Evolutionary conservation across 2,797 vertebrate species (phyloP).

Genomic region (Oophaga sylvatica): DNA sequence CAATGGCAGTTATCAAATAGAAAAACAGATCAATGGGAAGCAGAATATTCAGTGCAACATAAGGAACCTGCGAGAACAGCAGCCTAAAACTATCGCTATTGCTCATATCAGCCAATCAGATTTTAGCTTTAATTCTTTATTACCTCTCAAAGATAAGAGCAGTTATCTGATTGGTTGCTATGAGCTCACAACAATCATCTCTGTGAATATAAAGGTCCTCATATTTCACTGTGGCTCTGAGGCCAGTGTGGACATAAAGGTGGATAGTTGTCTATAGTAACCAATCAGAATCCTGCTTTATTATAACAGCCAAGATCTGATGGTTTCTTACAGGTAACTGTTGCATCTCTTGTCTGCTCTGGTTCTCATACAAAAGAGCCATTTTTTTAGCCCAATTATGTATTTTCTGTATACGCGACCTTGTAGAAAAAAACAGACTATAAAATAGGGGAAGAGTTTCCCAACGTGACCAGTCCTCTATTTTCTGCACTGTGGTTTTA

Average conservation of each 20-base stretch:
- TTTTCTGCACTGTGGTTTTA: not conserved
- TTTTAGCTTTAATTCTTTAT: too few relatives aligned
- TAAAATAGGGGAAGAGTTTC: not conserved
- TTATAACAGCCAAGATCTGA: not conserved
- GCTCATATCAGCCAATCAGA: too few relatives aligned
- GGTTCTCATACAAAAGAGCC: not conserved
- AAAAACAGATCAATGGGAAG: too few relatives aligned
- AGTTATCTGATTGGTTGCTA: not conserved
- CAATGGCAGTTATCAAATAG: too few relatives aligned
- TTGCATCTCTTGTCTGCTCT: not conserved
- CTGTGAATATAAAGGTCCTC: constrained; percentile 18
- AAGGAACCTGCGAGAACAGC: too few relatives aligned
- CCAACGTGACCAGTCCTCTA: not conserved
- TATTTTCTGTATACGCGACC: not conserved
- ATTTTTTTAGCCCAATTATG: not conserved
- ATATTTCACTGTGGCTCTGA: not conserved
- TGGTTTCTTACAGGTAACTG: not conserved
- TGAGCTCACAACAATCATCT: not conserved
- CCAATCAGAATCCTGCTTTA: not conserved
- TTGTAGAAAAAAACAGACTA: not conserved
- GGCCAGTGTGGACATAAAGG: not conserved
- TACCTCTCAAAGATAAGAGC: too few relatives aligned
- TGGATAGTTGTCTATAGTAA: not conserved
- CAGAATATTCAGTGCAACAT: too few relatives aligned
- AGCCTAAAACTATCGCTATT: too few relatives aligned